A percentile compares a stretch with the other conserved stretches of the same genome.
These are phyloP conservation scores for Aricia agestis DNA, from an alignment of 1,140 invertebrate genomes.

Conservation along the genomic window DNA sequence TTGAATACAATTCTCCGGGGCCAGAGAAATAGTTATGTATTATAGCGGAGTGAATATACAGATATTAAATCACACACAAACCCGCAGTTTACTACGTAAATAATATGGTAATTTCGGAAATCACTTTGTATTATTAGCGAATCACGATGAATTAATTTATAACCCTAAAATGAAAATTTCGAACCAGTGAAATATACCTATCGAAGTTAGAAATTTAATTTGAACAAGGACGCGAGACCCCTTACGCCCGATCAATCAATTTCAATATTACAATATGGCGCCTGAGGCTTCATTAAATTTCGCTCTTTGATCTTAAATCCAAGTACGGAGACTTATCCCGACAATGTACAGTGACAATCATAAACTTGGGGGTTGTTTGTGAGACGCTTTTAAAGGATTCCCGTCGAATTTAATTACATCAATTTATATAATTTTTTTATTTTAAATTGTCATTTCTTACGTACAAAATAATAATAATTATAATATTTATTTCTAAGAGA, in stretches of 20 bases:
- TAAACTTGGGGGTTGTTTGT: background rate
- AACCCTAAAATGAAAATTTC: slow-evolving; percentile 9
- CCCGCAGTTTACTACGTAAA: background rate
- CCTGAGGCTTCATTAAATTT: slow-evolving; percentile 33
- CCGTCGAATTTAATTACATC: background rate
- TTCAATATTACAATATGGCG: slow-evolving; percentile 21
- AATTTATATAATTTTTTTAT: background rate
- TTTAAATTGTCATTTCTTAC: background rate
- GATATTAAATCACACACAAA: background rate
- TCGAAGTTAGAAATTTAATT: slow-evolving; percentile 20
- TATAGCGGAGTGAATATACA: background rate
- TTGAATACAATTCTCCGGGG: background rate
- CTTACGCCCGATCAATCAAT: slow-evolving; percentile 21
- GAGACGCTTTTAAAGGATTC: background rate
- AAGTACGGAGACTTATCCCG: slow-evolving; percentile 6
- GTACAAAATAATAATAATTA: too few species aligned
- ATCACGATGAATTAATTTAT: slow-evolving; percentile 4
- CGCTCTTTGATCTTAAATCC: slow-evolving; percentile 30
- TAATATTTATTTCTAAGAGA: too few species aligned
- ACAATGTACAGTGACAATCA: slow-evolving; percentile 14
- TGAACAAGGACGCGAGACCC: slow-evolving; percentile 14
- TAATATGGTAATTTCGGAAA: background rate
- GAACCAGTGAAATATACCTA: slow-evolving; percentile 12
- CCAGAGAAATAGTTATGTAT: background rate
- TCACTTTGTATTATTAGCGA: slow-evolving; percentile 1